Conservation (phyloP, 2,888 invertebrate genomes). For the Microctonus hyperodae region DNA sequence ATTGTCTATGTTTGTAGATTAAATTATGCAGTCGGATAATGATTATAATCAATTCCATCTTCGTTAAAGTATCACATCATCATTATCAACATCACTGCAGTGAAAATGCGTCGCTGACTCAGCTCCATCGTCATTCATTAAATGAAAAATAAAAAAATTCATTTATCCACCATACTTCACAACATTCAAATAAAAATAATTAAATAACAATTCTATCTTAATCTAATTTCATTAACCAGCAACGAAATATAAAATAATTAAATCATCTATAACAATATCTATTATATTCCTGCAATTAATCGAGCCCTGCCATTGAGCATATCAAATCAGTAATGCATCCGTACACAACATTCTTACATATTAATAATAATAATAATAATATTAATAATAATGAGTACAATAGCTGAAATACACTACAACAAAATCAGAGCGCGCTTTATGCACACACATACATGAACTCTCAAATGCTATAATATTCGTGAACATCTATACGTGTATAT, state of each 20-base stretch:
- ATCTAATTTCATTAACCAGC: neutral
- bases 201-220: neutral
- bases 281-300: conserved; percentile 29
- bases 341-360: conserved; percentile 44
- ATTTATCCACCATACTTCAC: too few relatives aligned
- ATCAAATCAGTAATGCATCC: conserved; percentile 46
- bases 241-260: neutral
- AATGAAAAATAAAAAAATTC: neutral
- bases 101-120: neutral
- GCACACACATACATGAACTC: conserved; percentile 57
- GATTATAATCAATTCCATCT: neutral
- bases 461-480: conserved; percentile 47
- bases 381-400: too few relatives aligned
- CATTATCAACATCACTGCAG: neutral
- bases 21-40: too few relatives aligned
- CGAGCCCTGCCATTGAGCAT: conserved; percentile 45
- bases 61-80: neutral
- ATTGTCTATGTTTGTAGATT: neutral
- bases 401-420: neutral
- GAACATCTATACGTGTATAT: conserved; percentile 48
- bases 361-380: too few relatives aligned
- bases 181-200: too few relatives aligned
- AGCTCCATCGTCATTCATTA: neutral
- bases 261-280: neutral
- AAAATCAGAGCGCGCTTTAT: conserved; percentile 36